phyloP scores from a whole-genome alignment of 1,140 invertebrate species.

The Drosophila repleta region DNA sequence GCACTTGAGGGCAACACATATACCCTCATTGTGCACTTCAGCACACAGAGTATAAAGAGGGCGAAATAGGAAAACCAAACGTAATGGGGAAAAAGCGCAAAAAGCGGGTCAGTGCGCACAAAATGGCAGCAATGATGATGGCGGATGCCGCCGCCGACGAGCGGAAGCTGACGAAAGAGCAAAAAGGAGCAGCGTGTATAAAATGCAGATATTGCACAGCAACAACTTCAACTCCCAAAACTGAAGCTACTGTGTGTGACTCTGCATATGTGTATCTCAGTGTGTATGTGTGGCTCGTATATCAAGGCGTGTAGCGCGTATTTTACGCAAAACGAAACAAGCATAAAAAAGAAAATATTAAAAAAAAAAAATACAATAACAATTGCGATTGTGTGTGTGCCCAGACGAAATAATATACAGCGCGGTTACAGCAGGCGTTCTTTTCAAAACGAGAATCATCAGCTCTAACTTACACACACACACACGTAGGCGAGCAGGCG shows the following conservation, averaged over 20 bases:
- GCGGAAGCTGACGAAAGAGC: constrained; percentile 68
- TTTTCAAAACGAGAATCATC: constrained; percentile 35
- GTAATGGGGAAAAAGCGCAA: constrained; percentile 74
- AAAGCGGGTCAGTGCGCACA: constrained; percentile 78
- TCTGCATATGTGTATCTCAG: too few relatives aligned
- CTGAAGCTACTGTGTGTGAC: neutral
- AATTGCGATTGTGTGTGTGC: constrained; percentile 14
- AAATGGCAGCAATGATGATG: constrained; percentile 77
- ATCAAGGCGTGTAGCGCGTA: constrained; percentile 51
- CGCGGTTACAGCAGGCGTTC: constrained; percentile 22
- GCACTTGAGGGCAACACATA: neutral
- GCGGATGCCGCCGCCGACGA: constrained; percentile 57
- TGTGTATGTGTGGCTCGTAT: constrained; percentile 16
- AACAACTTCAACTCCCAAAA: neutral
- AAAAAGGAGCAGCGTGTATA: constrained; percentile 48
- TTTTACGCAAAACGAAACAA: constrained; percentile 72
- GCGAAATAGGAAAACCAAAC: constrained; percentile 64
- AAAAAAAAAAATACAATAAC: constrained; percentile 27
- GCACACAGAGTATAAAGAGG: constrained; percentile 5
- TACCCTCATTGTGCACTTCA: neutral
- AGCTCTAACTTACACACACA: constrained; percentile 36
- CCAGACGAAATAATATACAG: constrained; percentile 59
- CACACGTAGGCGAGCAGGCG: neutral
- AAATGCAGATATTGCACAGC: constrained; percentile 77
- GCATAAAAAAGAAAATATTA: constrained; percentile 40